phyloP scores from a whole-genome alignment of 2,888 invertebrate genomes.

The Apodemia duryi region DNA sequence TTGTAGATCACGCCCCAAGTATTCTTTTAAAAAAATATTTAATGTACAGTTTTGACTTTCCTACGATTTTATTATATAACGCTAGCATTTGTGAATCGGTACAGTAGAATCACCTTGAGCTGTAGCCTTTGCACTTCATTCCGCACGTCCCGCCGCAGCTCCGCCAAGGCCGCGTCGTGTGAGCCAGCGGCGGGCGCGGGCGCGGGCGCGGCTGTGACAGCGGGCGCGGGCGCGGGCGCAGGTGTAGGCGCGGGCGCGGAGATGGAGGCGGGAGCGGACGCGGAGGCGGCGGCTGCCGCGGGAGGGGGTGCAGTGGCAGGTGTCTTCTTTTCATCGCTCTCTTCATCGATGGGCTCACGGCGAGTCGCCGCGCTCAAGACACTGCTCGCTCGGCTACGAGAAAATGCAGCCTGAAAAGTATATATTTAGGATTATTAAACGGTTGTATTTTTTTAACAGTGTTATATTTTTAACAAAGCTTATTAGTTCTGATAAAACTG shows the following conservation, averaged over 20 bases:
- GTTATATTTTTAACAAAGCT: too few relatives aligned
- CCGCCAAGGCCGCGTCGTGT: conserved; percentile 78
- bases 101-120: conserved; percentile 47
- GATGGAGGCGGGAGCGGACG: conserved; percentile 41
- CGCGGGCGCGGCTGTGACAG: conserved; percentile 36
- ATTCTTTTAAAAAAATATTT: too few relatives aligned
- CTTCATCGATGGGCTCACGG: conserved; percentile 90
- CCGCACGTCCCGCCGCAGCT: conserved; percentile 60
- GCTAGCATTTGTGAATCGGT: too few relatives aligned
- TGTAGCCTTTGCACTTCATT: conserved; percentile 66
- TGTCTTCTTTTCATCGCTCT: conserved; percentile 82
- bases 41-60: too few relatives aligned
- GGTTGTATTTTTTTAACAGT: too few relatives aligned
- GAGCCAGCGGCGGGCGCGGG: conserved; percentile 33
- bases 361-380: conserved; percentile 74
- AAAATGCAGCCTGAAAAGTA: conserved; percentile 52
- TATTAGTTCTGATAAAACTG: too few relatives aligned
- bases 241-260: conserved; percentile 44
- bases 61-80: too few relatives aligned
- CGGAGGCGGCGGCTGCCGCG: conserved; percentile 43
- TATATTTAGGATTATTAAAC: neutral
- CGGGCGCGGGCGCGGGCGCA: conserved; percentile 44
- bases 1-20: too few relatives aligned
- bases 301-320: conserved; percentile 46
- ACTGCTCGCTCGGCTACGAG: conserved; percentile 52